Evolutionary conservation across 2,113 vertebrate genomes (phyloP), one percentile per base, ranked within the genome.

Genomic region (Electrona antarctica): DNA sequence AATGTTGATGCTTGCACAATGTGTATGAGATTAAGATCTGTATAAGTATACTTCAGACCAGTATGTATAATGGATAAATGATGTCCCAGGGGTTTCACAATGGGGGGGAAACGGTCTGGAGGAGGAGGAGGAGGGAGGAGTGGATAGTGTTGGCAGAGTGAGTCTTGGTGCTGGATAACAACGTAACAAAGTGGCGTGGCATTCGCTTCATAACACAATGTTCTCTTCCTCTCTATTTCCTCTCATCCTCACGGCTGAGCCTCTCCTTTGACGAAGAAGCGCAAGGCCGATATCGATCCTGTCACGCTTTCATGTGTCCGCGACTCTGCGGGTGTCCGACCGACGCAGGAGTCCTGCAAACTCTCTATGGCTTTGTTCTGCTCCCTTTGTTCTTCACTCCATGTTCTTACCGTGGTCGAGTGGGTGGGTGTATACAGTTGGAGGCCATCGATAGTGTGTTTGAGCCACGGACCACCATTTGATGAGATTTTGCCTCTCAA

Each of bases 231-330:
- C 70, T 52, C 51, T 49, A 41, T 67, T 15, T 11, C 73, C 61
- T 71, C 49, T 78, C 14, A 47, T 85, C 81, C 82, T 79, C 74
- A 82, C 51, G 83, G 74, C 77, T 60, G 68, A 80, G 76, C 66
- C 59, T 82, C 65, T 69, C 71, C 69, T 73, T 55, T 77, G 63
- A 71, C 79, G 28, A 81, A 76, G 81, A 81, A 76, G 81, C 76
- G 69, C 74, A 84, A 87, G 84, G 81, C 33, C 52, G 1, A 14
- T 85, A 91, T 89, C 62, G 89, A 90, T 90, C 87, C 83, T 71
- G 81, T 60, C 66, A 73, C 58, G 71, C 74, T 83, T 67, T 69
- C 74, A 79, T 84, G 64, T 67, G 78, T 64, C 65, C 21, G 1
- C 21, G 21, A 21, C 21, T 21, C 21, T 64, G 78, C 73, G 78